A percentile compares a stretch with the other conserved stretches of the same genome.
Evolutionary conservation across 2,113 vertebrate species (phyloP).

Genomic region (Sebastes fasciatus): DNA sequence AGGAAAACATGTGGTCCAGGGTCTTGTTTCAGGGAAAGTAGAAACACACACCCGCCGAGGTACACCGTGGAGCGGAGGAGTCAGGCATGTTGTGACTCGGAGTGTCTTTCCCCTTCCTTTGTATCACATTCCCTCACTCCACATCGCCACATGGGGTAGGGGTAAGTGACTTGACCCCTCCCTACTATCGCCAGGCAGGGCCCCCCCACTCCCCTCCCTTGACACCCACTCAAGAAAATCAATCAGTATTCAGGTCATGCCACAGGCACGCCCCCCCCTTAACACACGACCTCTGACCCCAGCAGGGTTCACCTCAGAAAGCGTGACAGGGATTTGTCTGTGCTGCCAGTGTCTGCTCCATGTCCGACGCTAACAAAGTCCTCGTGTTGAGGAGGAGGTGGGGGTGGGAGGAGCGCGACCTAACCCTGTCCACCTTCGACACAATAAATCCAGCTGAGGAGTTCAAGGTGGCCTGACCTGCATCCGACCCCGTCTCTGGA

Average conservation of each 20-base stretch:
- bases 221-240: constrained; percentile 67
- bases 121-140: constrained; percentile 40
- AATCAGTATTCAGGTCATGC: constrained; percentile 76
- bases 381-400: constrained; percentile 49
- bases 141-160: constrained; percentile 37
- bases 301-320: constrained; percentile 56
- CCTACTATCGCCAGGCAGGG: not conserved
- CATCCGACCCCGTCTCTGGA: constrained; percentile 51
- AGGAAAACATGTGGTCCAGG: constrained; percentile 72
- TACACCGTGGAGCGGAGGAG: constrained; percentile 35
- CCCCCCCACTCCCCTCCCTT: not conserved
- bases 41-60: constrained; percentile 56
- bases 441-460: constrained; percentile 70
- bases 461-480: constrained; percentile 76
- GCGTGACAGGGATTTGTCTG: constrained; percentile 69
- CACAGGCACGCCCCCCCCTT: constrained; percentile 46
- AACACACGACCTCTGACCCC: constrained; percentile 74
- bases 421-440: constrained; percentile 61
- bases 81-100: constrained; percentile 50
- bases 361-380: constrained; percentile 73
- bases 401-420: constrained; percentile 13
- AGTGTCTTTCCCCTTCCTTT: constrained; percentile 22
- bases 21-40: constrained; percentile 75
- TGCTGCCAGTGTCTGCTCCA: constrained; percentile 58
- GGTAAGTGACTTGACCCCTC: constrained; percentile 63